Evolutionary conservation across 2,888 invertebrate species (phyloP), one percentile per base, ranked within the genome.

Genomic region (Protophormia terraenovae): DNA sequence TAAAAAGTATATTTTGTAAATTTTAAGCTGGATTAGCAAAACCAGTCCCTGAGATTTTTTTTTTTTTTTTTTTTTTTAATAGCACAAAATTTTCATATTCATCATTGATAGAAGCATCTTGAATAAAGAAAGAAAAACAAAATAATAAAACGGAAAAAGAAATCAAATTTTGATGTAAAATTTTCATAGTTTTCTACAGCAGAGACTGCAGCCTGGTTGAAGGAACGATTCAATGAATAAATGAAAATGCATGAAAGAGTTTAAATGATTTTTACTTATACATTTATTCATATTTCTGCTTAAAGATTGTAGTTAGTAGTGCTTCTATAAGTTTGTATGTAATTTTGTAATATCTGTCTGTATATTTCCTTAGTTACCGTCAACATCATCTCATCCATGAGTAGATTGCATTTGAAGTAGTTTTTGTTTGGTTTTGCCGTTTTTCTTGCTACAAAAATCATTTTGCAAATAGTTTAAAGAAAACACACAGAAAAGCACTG

Each of bases 221-320:
- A 67, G 66, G 38, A 77, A 76, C 45, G 55, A 85, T 19, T 66
- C 72, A 58, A 80, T 80, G 80, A 66, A 78, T 85, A 82, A 81
- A 85, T 82, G 78, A 75, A 85, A 82, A 82, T 82, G 10, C 64
- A 82, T 64, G 75, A 82, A 85, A 78, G 82, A 85, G 81, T 82
- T 82, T 64, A 78, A 82, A 62, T 75, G 50, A 75, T 78, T 78
- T 58, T 47, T 62, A 53, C 60, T 80, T 58, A 50, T 5, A 22
- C 22, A 66, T 71, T 79, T 53, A 27, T 53, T 50, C 32, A 24
- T 53, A 67, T 72, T 72, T 16, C 19, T 14, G 55, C 27, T 16
- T 27, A 45, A 16, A 22, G 6, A 12, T 4, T 27, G n/a, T n/a
- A n/a, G n/a, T n/a, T n/a, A n/a, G n/a, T n/a, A n/a, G n/a, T 19